Evolutionary conservation across 2,113 vertebrate species (phyloP), one percentile per base, ranked within the genome.

Genomic region (Anseranas semipalmata): DNA sequence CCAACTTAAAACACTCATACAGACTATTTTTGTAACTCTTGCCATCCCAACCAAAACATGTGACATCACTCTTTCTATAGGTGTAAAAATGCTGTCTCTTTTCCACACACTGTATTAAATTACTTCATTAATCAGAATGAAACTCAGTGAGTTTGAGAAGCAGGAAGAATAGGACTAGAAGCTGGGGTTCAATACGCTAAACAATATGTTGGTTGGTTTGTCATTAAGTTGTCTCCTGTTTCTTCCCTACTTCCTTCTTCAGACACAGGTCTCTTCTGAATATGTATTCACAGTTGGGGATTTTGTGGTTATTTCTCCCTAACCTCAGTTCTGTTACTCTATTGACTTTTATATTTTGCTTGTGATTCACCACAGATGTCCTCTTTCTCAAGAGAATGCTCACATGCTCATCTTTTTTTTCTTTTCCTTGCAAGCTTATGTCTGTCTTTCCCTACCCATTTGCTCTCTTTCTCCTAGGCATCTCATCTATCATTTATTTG

Each of bases 11-110:
- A 80, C 89, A 87, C 59, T 65, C 74, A 60, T 13, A 58, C 48
- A 93, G 92, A 79, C 65, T 95, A 79, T 93, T 97, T 96, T 85
- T 89, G 63, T 92, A 95, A 85, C 71, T 76, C 90, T 87, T 37
- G 3, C 71, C 87, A 95, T 85, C 74, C 92, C 87, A 95, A 96
- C 74, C 84, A 96, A 96, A 97, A 96, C 71, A 96, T 15, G 28
- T 96, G 93, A 96, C 96, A 94, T 96, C 94, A 96, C 37, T 72
- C 66, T 45, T 89, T 75, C 90, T 95, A 74, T 87, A 95, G 89
- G 92, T 91, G 89, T 87, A 82, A 96, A 95, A 96, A 85, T 32
- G 74, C 70, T 9, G 3, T 53, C 65, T 60, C 48, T 89, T 93
- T 88, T 90, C 71, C 84, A 92, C 76, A 90, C 83, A 87, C 89